Evolutionary conservation across 2,888 invertebrate species (phyloP), one percentile per base, ranked within the genome.

Genomic region (Cheilosia grossa): DNA sequence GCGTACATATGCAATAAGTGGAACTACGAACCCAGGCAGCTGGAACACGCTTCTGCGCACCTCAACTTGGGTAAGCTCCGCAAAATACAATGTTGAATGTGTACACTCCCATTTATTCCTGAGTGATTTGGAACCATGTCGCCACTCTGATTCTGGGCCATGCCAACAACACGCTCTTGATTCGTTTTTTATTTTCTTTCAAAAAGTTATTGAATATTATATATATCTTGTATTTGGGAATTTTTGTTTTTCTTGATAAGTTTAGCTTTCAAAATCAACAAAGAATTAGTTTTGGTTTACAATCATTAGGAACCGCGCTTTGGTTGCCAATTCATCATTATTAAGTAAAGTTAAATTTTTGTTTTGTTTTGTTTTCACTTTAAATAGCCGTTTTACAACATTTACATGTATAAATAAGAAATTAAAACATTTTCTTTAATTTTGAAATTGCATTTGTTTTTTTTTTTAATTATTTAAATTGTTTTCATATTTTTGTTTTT

Each of bases 151-250:
- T 3, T 37, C 10, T 44, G 15, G 2, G 44, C 17, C 44, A 44
- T 44, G 7, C 5, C 15, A 17, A 44, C 9, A 2, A 17, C 9
- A 19, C 19, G 47, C 58, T 56, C 19, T 19, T 1, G 64, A 64
- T 75, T 27, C 24, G 9, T 67, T 69, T 33, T 30, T 21, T 74
- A 5, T 49, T 63, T 49, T 54, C 1, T 47, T 67, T 63, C 37
- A 74, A 77, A 82, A 74, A 75, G 69, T 81, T 74, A 70, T 75
- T 77, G 44, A 81, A 82, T 75, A 75, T 75, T 82, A 82, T 82
- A 78, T 70, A 17, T 61, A 10, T 64, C 58, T 53, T 40, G 15
- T 37, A 13, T 37, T 37, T 49, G 30, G 56, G 40, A n/a, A 24
- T 42, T 64, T 19, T 58, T 42, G 24, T 37, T 19, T 7, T 40